phyloP scores from a whole-genome alignment of 2,797 vertebrate genomes.

The Numenius phaeopus region DNA sequence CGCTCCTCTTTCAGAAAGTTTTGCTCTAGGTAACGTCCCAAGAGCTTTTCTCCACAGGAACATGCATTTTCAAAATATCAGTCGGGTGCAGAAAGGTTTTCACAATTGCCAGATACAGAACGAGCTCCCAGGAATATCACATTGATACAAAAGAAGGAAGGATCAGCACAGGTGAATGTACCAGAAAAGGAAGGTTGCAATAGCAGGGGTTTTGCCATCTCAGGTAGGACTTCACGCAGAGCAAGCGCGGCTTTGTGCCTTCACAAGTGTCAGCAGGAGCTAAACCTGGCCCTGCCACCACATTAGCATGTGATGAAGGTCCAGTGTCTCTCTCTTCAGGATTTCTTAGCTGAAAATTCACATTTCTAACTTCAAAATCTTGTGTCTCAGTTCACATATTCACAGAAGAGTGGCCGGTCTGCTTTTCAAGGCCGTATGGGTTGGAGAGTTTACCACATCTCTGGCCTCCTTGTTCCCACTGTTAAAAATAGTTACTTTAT shows the following conservation, averaged over 20 bases:
- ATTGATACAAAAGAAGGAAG: background rate
- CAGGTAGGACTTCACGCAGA: background rate
- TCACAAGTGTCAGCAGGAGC: background rate
- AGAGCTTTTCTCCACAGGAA: background rate
- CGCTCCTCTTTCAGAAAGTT: background rate
- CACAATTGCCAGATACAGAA: background rate
- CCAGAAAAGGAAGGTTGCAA: background rate
- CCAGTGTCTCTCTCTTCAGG: background rate
- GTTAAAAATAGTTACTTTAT: constrained; percentile 62
- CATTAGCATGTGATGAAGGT: background rate
- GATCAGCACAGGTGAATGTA: background rate
- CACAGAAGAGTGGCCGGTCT: background rate
- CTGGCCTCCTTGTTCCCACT: constrained; percentile 34
- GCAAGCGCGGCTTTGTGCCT: background rate
- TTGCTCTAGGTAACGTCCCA: background rate
- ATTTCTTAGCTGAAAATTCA: background rate
- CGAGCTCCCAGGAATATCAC: background rate
- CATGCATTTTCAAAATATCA: background rate
- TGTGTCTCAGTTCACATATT: background rate
- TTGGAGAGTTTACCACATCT: background rate
- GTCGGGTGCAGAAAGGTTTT: background rate
- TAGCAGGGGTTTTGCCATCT: background rate
- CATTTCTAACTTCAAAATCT: background rate
- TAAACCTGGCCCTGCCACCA: background rate
- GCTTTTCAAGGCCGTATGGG: background rate